Conservation (phyloP, 64 coral and sea anemone species). For the Dendrophyllia cribrosa region DNA sequence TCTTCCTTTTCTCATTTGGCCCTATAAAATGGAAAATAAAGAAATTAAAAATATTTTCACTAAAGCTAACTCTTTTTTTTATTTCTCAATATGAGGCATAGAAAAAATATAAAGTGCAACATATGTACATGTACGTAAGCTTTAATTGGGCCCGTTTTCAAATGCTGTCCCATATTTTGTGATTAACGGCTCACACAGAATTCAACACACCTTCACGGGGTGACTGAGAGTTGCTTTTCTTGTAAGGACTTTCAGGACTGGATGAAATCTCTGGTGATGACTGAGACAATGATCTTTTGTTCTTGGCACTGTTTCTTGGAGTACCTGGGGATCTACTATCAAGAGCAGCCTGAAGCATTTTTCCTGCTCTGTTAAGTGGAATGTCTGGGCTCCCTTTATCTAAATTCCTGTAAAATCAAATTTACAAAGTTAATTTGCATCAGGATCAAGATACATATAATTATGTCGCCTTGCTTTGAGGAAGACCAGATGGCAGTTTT, state of each 20-base stretch:
- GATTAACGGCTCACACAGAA: too few species aligned
- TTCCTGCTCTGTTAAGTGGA: slow-evolving; percentile 42
- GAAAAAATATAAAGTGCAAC: too few species aligned
- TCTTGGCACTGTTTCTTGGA: not conserved
- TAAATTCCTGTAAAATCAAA: not conserved
- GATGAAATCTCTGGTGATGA: slow-evolving; percentile 25
- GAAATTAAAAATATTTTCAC: not conserved
- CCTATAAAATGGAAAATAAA: not conserved
- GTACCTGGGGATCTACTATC: slow-evolving; percentile 16
- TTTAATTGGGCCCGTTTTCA: too few species aligned
- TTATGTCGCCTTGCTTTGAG: too few species aligned
- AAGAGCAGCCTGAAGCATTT: slow-evolving; percentile 69
- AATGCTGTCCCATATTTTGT: too few species aligned
- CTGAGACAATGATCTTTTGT: slow-evolving; percentile 6
- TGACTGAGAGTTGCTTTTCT: not conserved
- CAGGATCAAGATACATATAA: too few species aligned
- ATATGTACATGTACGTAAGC: too few species aligned
- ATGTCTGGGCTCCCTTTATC: slow-evolving; percentile 22
- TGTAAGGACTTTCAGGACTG: slow-evolving; percentile 26
- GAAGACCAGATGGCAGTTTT: too few species aligned
- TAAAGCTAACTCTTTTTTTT: too few species aligned
- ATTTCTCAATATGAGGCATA: too few species aligned
- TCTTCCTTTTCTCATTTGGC: not conserved
- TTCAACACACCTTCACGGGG: slow-evolving; percentile 4
- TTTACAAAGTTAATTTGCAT: not conserved